phyloP scores from a whole-genome alignment of 1,140 invertebrate species.

The Sinella curviseta region DNA sequence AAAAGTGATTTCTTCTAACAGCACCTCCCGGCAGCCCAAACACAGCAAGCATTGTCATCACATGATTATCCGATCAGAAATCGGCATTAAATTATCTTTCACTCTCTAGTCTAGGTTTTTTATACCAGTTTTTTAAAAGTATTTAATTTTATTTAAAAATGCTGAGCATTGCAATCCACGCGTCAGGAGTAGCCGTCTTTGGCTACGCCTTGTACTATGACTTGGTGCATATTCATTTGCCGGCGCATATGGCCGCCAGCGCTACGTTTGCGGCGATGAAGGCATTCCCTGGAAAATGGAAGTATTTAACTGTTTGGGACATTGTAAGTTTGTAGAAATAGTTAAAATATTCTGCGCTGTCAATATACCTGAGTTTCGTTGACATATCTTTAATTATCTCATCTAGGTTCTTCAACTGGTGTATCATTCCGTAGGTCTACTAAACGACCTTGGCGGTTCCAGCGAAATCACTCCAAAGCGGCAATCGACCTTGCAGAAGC shows the following conservation, averaged over 20 bases:
- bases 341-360: neutral
- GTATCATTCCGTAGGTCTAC: slow-evolving; percentile 69
- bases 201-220: slow-evolving; percentile 48
- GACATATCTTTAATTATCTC: slow-evolving; percentile 32
- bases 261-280: slow-evolving; percentile 31
- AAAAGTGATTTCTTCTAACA: neutral
- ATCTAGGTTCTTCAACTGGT: slow-evolving; percentile 70
- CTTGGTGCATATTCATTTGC: slow-evolving; percentile 35
- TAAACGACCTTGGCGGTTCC: slow-evolving; percentile 73
- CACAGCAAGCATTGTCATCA: too few relatives aligned
- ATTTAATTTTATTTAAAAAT: neutral
- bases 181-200: slow-evolving; percentile 41
- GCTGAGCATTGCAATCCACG: slow-evolving; percentile 33
- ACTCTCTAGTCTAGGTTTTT: neutral
- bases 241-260: slow-evolving; percentile 20
- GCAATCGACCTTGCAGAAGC: slow-evolving; percentile 66
- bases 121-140: neutral
- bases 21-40: too few relatives aligned
- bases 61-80: too few relatives aligned
- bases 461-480: slow-evolving; percentile 67
- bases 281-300: slow-evolving; percentile 73
- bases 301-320: slow-evolving; percentile 81
- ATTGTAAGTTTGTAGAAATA: slow-evolving; percentile 31
- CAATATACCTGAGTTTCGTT: neutral
- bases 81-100: too few relatives aligned